Percentiles rank a stretch among this genome's conserved stretches.
These are phyloP conservation scores for Chaenocephalus aceratus DNA, from an alignment of 2,113 vertebrate genomes.

Conservation along the genomic window DNA sequence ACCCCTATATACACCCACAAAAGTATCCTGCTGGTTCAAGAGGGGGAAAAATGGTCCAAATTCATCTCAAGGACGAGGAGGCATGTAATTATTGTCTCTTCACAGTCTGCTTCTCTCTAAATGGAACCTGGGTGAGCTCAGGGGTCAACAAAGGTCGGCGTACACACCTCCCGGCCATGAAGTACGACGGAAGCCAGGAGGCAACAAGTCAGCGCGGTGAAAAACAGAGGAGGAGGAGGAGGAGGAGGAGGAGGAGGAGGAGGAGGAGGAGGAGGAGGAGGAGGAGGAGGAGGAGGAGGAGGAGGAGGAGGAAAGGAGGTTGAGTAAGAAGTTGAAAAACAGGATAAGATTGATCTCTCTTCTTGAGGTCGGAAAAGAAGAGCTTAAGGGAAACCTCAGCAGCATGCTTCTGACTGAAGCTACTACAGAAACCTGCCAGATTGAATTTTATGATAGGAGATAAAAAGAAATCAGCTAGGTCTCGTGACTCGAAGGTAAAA, in stretches of 20 bases:
- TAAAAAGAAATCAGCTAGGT: conserved; percentile 11
- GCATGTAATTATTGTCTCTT: conserved; percentile 26
- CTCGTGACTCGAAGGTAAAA: conserved; percentile 33
- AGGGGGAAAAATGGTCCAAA: conserved; percentile 23
- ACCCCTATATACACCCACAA: background rate
- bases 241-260: conserved; percentile 20
- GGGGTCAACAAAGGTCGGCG: conserved; percentile 70
- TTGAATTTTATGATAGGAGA: conserved; percentile 25
- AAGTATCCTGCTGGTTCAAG: conserved; percentile 3
- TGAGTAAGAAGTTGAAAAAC: conserved; percentile 70
- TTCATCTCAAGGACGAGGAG: conserved; percentile 54
- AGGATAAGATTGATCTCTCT: conserved; percentile 69
- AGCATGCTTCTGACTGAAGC: background rate
- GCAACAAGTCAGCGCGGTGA: conserved; percentile 60
- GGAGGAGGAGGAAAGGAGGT: conserved; percentile 23
- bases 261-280: conserved; percentile 17
- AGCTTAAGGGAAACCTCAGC: background rate
- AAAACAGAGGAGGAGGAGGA: conserved; percentile 39
- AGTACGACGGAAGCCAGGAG: conserved; percentile 67
- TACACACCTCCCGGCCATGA: conserved; percentile 71
- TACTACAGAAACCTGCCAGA: conserved; percentile 5
- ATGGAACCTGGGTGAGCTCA: conserved; percentile 49
- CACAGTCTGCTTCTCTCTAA: conserved; percentile 39
- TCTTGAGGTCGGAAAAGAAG: conserved; percentile 29
- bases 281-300: conserved; percentile 33